phyloP scores from a whole-genome alignment of 64 coral and sea anemone genomes.

The Montipora efflorescens region DNA sequence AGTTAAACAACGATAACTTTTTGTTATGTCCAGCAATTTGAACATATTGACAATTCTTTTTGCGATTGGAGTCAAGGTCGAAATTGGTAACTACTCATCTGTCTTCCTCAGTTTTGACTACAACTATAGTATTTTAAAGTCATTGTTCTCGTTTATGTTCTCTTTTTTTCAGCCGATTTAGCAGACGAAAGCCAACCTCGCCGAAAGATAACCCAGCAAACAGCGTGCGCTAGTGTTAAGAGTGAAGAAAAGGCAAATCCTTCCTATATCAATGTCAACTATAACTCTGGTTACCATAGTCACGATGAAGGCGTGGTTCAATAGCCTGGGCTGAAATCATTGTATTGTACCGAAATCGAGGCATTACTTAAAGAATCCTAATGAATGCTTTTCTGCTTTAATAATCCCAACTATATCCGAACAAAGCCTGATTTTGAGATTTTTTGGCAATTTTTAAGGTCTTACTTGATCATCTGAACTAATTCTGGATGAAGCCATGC shows the following conservation, averaged over 20 bases:
- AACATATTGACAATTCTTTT: too few relatives aligned
- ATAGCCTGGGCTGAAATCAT: not conserved
- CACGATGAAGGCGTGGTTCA: not conserved
- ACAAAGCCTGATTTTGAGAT: too few relatives aligned
- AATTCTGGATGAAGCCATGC: too few relatives aligned
- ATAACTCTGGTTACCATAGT: conserved; percentile 2
- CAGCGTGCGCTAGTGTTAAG: not conserved
- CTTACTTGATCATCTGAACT: too few relatives aligned
- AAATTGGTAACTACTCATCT: too few relatives aligned
- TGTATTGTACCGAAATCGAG: not conserved
- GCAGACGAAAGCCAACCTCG: not conserved
- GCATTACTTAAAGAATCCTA: not conserved
- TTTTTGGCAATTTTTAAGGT: too few relatives aligned
- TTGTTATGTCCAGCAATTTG: too few relatives aligned
- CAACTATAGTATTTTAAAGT: not conserved
- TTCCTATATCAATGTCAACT: not conserved
- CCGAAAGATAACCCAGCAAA: conserved; percentile 1
- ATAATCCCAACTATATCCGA: not conserved
- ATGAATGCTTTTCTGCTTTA: not conserved
- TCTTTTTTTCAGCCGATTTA: not conserved
- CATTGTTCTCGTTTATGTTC: not conserved
- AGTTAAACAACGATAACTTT: too few relatives aligned
- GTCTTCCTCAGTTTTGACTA: not conserved
- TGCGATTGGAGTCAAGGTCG: too few relatives aligned
- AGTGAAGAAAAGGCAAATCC: not conserved